Conservation (phyloP, 2,113 vertebrate species). For the Odontesthes bonariensis region DNA sequence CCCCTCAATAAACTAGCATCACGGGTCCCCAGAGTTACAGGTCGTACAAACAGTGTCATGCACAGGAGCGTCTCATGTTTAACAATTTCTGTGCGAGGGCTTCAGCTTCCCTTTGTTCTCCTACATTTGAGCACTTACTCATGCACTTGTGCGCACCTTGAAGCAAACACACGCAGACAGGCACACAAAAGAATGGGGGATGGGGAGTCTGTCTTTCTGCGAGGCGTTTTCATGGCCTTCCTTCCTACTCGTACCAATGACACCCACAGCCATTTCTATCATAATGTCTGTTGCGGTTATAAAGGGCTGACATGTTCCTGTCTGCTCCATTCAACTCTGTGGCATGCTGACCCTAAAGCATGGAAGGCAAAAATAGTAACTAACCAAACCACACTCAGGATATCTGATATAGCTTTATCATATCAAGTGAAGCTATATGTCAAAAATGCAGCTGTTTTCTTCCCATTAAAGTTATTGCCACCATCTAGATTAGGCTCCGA, state of each 20-base stretch:
- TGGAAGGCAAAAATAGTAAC: not conserved
- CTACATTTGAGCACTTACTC: constrained; percentile 38
- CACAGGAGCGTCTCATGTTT: constrained; percentile 34
- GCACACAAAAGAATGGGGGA: constrained; percentile 46
- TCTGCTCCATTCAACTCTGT: not conserved
- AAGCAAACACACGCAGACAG: constrained; percentile 37
- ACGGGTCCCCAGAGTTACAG: constrained; percentile 58
- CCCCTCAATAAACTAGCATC: constrained; percentile 32
- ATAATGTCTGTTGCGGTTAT: constrained; percentile 16
- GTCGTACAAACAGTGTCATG: constrained; percentile 47
- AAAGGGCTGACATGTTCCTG: constrained; percentile 14
- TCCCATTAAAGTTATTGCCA: constrained; percentile 16
- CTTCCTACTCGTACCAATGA: constrained; percentile 28
- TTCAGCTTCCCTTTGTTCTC: constrained; percentile 62
- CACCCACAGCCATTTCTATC: constrained; percentile 22
- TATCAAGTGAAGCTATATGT: not conserved
- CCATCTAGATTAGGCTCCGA: constrained; percentile 34
- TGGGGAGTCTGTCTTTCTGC: constrained; percentile 18
- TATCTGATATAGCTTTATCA: not conserved
- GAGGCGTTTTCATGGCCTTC: constrained; percentile 28
- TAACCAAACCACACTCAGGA: not conserved
- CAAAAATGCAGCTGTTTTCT: not conserved
- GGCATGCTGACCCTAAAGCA: not conserved
- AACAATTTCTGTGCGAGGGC: constrained; percentile 45
- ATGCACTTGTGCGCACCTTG: constrained; percentile 56